Evolutionary conservation across 1,140 invertebrate genomes (phyloP), one percentile per base, ranked within the genome.

Genomic region (Drosophila equinoxialis): DNA sequence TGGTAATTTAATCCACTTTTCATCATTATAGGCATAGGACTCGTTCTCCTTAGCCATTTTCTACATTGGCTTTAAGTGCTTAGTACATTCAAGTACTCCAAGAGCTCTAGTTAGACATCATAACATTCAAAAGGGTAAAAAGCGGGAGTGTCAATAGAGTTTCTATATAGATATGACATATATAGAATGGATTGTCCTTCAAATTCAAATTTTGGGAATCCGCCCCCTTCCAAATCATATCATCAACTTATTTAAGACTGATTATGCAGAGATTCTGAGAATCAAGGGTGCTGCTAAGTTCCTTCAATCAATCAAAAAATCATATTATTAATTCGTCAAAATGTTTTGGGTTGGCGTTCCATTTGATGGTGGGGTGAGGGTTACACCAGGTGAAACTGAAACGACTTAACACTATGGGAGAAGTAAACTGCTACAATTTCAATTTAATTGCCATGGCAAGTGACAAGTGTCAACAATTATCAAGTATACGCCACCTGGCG

Each of bases 391-490:
- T 20, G 20, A 51, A 8, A 23, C 10, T 20, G 45, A 23, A 51
- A 23, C 45, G 45, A 48, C 17, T 14, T 20, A 30, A 30, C 30
- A 8, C 14, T 45, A 17, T 45, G 10, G 11, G 41, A 7, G 42
- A 6, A 7, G 7, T 3, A 23, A 23, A 51, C 17, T 51, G 45
- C 17, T 61, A 68, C 59, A 68, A 77, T 79, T 82, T 67, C 57
- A 51, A 67, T 74, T 73, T 69, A 71, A 77, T 78, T 66, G 17
- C 74, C 63, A 20, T 51, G 62, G 45, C 45, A 58, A 58, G 73
- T 79, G 83, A 74, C 82, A 87, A 89, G 83, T 87, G 83, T 80
- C 80, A 72, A 72, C 83, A 83, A 89, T 87, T 89, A 87, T 87
- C 83, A 87, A 87, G 83, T 87, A 87, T 89, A 87, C 84, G 83